Evolutionary conservation across 2,113 vertebrate genomes (phyloP), one percentile per base, ranked within the genome.

Genomic region (Platycercus adscitus): DNA sequence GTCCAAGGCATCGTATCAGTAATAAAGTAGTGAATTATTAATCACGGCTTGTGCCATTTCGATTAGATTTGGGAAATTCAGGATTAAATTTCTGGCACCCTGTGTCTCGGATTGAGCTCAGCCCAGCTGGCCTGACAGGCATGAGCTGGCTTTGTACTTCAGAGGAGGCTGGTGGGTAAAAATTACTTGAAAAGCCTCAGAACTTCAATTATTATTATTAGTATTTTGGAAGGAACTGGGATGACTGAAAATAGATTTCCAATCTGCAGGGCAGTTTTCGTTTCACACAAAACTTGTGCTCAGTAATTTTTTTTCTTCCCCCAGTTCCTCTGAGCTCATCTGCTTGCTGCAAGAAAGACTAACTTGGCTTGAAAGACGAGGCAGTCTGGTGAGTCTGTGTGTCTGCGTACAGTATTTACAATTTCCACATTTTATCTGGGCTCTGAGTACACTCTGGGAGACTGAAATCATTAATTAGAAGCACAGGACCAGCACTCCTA

Each of bases 11-110:
- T 96, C 93, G 39, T 97, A 97, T 98, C 97, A 97, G 97, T 98
- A 98, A 98, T 98, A 98, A 98, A 98, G 95, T 87, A 71, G 72
- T 98, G 96, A 97, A 98, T 98, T 98, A 98, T 98, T 98, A 97
- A 98, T 97, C 96, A 96, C 0, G 82, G 86, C 95, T 97, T 97
- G 97, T 93, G 97, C 95, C 29, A 9, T 97, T 98, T 98, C 85
- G 93, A 97, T 98, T 98, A 98, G 96, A 97, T 97, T 97, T 97
- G 96, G 96, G 97, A 97, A 97, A 96, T 92, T 96, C 92, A 97
- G 97, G 97, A 98, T 97, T 97, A 97, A 96, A 97, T 97, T 97
- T 97, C 96, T 96, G 95, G 97, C 97, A 97, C 97, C 96, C 97
- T 6, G 75, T 95, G 97, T 97, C 96, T 97, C 76, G 0, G 95